Evolutionary conservation across 2,797 vertebrate species (phyloP).

Genomic region (Novumbra hubbsi): DNA sequence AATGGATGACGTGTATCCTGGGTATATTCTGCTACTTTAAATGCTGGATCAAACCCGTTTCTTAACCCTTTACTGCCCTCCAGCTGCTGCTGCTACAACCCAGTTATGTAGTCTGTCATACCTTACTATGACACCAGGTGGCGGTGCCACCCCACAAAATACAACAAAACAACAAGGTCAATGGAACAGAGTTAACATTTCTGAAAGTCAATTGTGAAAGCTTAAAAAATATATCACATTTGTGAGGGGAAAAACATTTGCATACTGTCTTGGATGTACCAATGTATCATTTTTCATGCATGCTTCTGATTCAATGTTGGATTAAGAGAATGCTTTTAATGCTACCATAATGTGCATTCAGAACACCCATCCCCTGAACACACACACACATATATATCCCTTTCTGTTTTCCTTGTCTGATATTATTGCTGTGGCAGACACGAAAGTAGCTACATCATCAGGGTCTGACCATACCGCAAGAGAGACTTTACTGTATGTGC

Average conservation of each 20-base stretch:
- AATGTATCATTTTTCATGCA: constrained; percentile 28
- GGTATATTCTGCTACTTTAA: constrained; percentile 62
- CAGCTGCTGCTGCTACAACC: constrained; percentile 36
- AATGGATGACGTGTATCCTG: constrained; percentile 44
- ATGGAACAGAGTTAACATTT: constrained; percentile 9
- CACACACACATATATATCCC: constrained; percentile 2
- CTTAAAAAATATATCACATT: constrained; percentile 24
- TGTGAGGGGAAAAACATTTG: constrained; percentile 23
- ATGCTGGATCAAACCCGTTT: constrained; percentile 47
- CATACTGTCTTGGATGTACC: constrained; percentile 28
- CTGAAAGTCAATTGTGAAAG: constrained; percentile 10
- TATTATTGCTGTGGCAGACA: constrained; percentile 76
- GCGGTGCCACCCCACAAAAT: constrained; percentile 17
- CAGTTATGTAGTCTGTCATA: constrained; percentile 27
- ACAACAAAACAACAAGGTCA: constrained; percentile 30
- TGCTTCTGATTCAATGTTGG: constrained; percentile 16
- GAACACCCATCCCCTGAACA: constrained; percentile 24
- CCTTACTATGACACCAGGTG: constrained; percentile 7
- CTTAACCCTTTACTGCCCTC: constrained; percentile 30
- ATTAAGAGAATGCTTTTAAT: constrained; percentile 31
- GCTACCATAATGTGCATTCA: constrained; percentile 41
- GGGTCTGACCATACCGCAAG: constrained; percentile 32
- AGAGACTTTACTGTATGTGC: constrained; percentile 10
- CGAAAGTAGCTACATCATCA: constrained; percentile 22
- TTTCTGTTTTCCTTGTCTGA: constrained; percentile 29